Percentiles rank a stretch among this genome's conserved stretches.
These are phyloP conservation scores for Allophyes oxyacanthae DNA, from an alignment of 2,888 invertebrate genomes.

Conservation along the genomic window DNA sequence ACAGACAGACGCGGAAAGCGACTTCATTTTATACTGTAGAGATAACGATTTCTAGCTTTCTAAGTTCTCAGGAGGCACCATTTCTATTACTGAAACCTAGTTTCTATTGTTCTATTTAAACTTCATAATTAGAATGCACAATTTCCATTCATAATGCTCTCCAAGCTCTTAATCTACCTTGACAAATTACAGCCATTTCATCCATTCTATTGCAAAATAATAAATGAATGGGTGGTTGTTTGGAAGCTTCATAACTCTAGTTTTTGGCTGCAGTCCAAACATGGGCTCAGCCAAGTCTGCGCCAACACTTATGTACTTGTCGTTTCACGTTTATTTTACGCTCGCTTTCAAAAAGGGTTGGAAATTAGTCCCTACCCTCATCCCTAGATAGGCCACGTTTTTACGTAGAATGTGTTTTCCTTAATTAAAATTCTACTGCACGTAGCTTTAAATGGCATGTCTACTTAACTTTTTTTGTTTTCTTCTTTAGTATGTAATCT, in stretches of 20 bases:
- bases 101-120: too few species aligned
- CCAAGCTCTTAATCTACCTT: neutral
- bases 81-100: too few species aligned
- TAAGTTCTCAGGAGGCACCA: too few species aligned
- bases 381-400: conserved; percentile 6
- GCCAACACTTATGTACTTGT: conserved; percentile 8
- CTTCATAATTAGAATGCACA: too few species aligned
- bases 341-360: conserved; percentile 10
- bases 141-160: neutral
- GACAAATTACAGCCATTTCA: neutral
- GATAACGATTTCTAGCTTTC: too few species aligned
- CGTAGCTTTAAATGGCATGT: conserved; percentile 9
- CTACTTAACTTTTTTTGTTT: neutral
- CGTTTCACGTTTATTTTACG: conserved; percentile 22
- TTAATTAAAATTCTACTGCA: conserved; percentile 35
- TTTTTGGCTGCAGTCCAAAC: conserved; percentile 40
- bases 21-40: too few species aligned
- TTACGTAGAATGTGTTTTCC: conserved; percentile 13
- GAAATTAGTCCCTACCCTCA: conserved; percentile 20
- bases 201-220: neutral
- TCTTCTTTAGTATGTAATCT: neutral
- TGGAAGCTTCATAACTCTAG: conserved; percentile 1
- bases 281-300: conserved; percentile 22
- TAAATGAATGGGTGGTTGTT: conserved; percentile 21
- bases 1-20: too few species aligned